Percentiles rank a stretch among this genome's conserved stretches.
phyloP scores from a whole-genome alignment of 2,113 vertebrate species.

The Phylloscopus trochiloides region DNA sequence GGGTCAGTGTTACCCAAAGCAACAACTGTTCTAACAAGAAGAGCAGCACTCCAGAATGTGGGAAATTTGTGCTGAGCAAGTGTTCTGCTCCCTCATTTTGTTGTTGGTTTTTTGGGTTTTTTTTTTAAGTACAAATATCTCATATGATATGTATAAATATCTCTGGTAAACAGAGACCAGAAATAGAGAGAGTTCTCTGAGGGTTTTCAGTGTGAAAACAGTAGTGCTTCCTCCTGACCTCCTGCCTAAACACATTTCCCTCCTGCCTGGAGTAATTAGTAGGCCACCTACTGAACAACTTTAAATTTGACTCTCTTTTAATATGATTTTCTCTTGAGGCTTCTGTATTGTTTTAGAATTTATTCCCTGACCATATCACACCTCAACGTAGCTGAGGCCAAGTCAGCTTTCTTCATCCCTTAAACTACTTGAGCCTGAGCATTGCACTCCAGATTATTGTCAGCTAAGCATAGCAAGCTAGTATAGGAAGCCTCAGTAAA shows the following conservation, averaged over 20 bases:
- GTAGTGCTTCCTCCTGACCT: neutral
- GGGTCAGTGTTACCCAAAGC: too few relatives aligned
- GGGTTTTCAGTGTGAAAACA: neutral
- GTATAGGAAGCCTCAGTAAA: neutral
- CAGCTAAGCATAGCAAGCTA: neutral
- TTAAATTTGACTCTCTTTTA: neutral
- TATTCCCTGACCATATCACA: neutral
- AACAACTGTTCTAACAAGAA: neutral
- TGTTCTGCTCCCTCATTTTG: neutral
- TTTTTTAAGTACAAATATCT: neutral
- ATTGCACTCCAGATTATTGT: neutral
- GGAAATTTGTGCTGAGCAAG: neutral
- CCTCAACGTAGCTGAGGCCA: neutral
- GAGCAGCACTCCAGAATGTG: neutral
- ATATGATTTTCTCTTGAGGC: neutral
- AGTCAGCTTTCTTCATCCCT: neutral
- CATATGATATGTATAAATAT: neutral
- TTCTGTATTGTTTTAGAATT: neutral
- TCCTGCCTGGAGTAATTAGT: neutral
- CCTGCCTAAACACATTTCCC: neutral
- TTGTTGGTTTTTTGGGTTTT: neutral
- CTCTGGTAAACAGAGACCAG: neutral
- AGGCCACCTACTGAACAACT: neutral
- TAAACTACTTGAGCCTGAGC: neutral
- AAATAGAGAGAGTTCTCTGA: neutral